Percentiles rank a stretch among this genome's conserved stretches.
Evolutionary conservation across 2,797 vertebrate genomes (phyloP).

Genomic region (Neomorphus geoffroyi): DNA sequence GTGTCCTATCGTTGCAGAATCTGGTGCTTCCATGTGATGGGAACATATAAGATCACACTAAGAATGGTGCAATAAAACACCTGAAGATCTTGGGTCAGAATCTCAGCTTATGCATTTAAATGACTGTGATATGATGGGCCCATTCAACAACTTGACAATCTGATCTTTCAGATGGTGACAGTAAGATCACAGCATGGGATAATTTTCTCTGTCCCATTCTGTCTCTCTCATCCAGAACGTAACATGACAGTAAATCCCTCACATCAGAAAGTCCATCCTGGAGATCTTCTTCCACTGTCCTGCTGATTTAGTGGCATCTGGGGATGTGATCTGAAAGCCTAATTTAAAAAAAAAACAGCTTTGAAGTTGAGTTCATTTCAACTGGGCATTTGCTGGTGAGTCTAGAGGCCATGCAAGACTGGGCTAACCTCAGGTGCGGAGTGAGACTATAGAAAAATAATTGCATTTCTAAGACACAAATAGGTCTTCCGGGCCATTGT

Average conservation of each 20-base stretch:
- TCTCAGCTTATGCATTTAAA: neutral
- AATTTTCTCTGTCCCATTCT: neutral
- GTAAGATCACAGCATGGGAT: neutral
- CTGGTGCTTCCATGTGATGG: neutral
- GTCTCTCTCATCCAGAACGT: neutral
- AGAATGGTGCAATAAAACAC: neutral
- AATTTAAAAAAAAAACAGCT: neutral
- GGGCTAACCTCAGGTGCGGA: neutral
- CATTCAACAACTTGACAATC: neutral
- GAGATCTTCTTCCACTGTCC: neutral
- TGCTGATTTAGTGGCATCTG: neutral
- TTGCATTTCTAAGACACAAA: neutral
- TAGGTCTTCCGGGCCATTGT: neutral
- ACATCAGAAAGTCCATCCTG: neutral
- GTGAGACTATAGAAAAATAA: neutral
- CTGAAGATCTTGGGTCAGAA: neutral
- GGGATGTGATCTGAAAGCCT: neutral
- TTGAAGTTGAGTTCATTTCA: neutral
- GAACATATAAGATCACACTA: neutral
- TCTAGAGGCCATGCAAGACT: neutral
- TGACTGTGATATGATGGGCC: neutral
- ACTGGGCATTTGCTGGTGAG: neutral
- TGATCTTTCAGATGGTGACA: neutral
- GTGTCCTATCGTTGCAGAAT: neutral
- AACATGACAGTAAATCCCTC: neutral